phyloP scores from a whole-genome alignment of 2,888 invertebrate genomes.

The Amblyteles armatorius region DNA sequence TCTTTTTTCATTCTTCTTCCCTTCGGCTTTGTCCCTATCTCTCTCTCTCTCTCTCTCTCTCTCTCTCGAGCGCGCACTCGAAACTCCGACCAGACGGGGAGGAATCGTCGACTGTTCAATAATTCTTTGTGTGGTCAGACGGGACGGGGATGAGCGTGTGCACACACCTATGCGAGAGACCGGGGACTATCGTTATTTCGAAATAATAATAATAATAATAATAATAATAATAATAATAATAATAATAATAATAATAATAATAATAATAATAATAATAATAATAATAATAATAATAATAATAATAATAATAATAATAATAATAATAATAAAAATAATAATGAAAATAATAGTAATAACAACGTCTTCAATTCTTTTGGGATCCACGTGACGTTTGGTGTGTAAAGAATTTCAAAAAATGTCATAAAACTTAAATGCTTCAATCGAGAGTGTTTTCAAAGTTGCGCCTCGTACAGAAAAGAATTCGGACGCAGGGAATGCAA shows the following conservation, averaged over 20 bases:
- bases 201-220: background rate
- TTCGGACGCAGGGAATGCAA: background rate
- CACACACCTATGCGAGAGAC: background rate
- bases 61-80: conserved; percentile 15
- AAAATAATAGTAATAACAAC: background rate
- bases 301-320: background rate
- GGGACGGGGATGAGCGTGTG: conserved; percentile 32
- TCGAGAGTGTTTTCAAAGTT: background rate
- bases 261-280: background rate
- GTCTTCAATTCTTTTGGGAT: background rate
- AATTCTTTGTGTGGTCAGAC: conserved; percentile 71
- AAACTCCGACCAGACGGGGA: conserved; percentile 14
- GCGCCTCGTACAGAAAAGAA: background rate
- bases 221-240: background rate
- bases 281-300: background rate
- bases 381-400: background rate
- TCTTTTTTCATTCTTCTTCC: conserved; percentile 49
- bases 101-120: conserved; percentile 65
- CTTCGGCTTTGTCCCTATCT: conserved; percentile 36
- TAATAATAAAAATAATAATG: background rate
- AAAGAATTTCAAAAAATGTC: background rate
- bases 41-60: conserved; percentile 29
- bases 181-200: background rate
- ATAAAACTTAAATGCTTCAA: background rate
- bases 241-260: background rate